Base-by-base conservation (phyloP, 2,888 invertebrate species). In the Koerneria pararmatus region DNA sequence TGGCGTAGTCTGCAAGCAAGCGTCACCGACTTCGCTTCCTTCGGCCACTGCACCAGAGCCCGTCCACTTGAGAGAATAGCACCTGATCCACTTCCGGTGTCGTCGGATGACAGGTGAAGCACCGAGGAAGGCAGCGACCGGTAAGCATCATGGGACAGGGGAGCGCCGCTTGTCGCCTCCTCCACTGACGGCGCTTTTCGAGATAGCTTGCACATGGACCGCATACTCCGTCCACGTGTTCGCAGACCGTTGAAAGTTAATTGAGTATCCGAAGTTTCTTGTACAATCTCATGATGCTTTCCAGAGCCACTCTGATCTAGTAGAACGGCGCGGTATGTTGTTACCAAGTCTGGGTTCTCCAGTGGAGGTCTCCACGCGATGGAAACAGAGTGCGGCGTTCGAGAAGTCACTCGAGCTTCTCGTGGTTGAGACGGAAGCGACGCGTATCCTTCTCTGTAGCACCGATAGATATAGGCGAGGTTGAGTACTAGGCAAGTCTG, bases 401-500 rank as follows among this genome's bases (percentile, higher is more conserved):
- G 69, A 1, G 51, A 46, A 0, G 48, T 41, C 2, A 73, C 49
- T 34, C 31, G 11, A 0, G 73, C 51, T 22, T 73, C 57, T 0
- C 54, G 64, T 8, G 82, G 82, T 15, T 65, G 65, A 2, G 77
- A 67, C 0, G 82, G 82, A 34, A 69, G 68, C 37, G 54, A 56
- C 29, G 35, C 34, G 66, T 80, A 78, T 32, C 80, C 77, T 1
- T 65, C 65, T 22, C 58, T 49, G 15, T 79, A 67, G 65, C 82
- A 82, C 8, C 49, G 48, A 66, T 75, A 82, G 62, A 83, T 76
- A 31, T 74, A 34, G 1, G 56, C 64, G 8, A 77, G 54, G 56
- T 83, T 83, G 48, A 78, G 51, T 29, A 74, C 70, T 34, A 80
- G 69, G 60, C 82, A 83, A 0, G 74, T 70, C 57, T 75, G 65